Conservation (phyloP, 2,113 vertebrate genomes). For the Pycnonotus jocosus region DNA sequence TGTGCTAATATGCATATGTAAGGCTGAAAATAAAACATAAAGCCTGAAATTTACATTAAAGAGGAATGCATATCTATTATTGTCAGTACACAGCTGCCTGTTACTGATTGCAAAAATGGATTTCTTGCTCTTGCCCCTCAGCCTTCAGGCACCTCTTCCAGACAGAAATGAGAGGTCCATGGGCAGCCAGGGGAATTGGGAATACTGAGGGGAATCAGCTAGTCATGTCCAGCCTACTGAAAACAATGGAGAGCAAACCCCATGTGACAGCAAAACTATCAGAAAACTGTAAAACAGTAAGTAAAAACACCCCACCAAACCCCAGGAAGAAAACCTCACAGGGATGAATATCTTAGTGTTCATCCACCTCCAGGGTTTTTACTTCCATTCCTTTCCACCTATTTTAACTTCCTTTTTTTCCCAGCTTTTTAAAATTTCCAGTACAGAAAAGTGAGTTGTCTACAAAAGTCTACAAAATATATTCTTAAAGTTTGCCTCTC, state of each 20-base stretch:
- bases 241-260: not conserved
- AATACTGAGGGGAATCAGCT: not conserved
- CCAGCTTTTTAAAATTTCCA: no score
- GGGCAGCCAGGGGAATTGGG: not conserved
- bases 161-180: not conserved
- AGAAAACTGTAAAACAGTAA: not conserved
- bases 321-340: not conserved
- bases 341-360: not conserved
- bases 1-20: not conserved
- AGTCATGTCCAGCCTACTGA: not conserved
- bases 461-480: not conserved
- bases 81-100: not conserved
- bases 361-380: not conserved
- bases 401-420: not conserved
- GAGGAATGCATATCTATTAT: not conserved
- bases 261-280: not conserved
- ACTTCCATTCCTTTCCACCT: not conserved
- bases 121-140: not conserved
- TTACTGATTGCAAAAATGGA: not conserved
- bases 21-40: conserved; percentile 14
- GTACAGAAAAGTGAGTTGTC: not conserved
- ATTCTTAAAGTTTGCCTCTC: not conserved
- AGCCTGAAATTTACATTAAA: not conserved
- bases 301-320: not conserved
- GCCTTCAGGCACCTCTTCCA: not conserved